A percentile compares a stretch with the other conserved stretches of the same genome.
Evolutionary conservation across 1,140 invertebrate species (phyloP).

Genomic region (Trichomalopsis sarcophagae): DNA sequence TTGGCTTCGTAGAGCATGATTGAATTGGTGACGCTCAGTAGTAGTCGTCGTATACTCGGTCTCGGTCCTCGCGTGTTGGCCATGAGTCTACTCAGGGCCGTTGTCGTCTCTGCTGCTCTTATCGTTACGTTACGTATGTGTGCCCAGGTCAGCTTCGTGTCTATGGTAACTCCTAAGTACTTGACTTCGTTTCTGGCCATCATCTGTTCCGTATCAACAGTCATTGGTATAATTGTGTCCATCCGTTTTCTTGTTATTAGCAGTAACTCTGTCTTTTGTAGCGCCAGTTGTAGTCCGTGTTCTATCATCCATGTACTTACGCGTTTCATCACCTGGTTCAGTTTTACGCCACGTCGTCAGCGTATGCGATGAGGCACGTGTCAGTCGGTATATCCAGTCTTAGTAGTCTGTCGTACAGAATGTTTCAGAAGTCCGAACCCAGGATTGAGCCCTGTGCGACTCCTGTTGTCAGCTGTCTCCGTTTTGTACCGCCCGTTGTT

Average conservation of each 20-base stretch:
- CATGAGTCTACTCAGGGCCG: slow-evolving; percentile 52
- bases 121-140: slow-evolving; percentile 45
- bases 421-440: no score
- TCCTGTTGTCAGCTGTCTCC: no score
- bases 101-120: slow-evolving; percentile 47
- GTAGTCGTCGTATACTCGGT: slow-evolving; percentile 49
- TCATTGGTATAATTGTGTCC: not conserved
- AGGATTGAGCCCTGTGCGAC: no score
- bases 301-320: no score
- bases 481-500: no score
- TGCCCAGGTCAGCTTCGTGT: slow-evolving; percentile 23
- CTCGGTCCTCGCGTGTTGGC: slow-evolving; percentile 52
- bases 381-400: no score
- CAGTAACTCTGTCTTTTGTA: not conserved
- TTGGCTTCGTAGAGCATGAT: slow-evolving; percentile 54
- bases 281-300: no score
- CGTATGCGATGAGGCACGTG: no score
- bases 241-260: not conserved
- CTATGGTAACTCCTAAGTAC: slow-evolving; percentile 42
- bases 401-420: no score
- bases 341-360: no score
- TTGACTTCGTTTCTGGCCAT: slow-evolving; percentile 9
- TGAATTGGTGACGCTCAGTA: slow-evolving; percentile 49
- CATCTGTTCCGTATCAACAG: not conserved
- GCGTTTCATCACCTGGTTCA: no score